Percentiles rank a stretch among this genome's conserved stretches.
These are phyloP conservation scores for Gastrophysa polygoni DNA, from an alignment of 2,888 invertebrate genomes.

Conservation along the genomic window DNA sequence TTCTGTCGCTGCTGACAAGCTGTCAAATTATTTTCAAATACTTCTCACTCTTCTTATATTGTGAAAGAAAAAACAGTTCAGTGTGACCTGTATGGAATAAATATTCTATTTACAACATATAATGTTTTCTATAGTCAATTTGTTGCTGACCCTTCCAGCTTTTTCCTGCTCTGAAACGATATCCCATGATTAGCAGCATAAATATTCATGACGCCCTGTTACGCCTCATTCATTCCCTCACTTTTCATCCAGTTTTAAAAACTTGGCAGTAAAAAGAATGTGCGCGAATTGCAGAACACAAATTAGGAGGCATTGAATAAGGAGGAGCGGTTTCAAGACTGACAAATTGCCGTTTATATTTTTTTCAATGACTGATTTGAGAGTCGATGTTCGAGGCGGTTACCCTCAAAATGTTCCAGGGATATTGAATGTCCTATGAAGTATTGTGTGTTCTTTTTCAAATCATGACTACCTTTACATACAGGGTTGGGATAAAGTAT, in stretches of 20 bases:
- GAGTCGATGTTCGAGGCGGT: conserved; percentile 44
- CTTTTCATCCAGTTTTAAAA: conserved; percentile 50
- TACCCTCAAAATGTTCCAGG: conserved; percentile 23
- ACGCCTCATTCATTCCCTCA: conserved; percentile 47
- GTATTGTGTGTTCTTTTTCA: not conserved
- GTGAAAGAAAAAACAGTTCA: too few relatives aligned
- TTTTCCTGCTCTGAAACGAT: conserved; percentile 18
- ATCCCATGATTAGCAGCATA: conserved; percentile 45
- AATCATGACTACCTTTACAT: too few relatives aligned
- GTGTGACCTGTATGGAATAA: too few relatives aligned
- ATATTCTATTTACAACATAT: too few relatives aligned
- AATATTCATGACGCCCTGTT: conserved; percentile 53
- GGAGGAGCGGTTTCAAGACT: conserved; percentile 46
- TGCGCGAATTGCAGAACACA: conserved; percentile 50
- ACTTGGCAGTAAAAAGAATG: conserved; percentile 50
- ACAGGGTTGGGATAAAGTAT: too few relatives aligned
- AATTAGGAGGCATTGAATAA: conserved; percentile 53
- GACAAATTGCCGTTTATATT: conserved; percentile 53
- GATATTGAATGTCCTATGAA: not conserved
- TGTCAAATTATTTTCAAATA: too few relatives aligned
- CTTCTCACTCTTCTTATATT: too few relatives aligned
- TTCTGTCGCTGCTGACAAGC: too few relatives aligned
- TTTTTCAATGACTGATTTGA: conserved; percentile 47
- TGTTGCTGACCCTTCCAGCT: too few relatives aligned
- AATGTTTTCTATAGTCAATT: too few relatives aligned